Conservation (phyloP, 2,113 vertebrate species). For the Canis aureus region DNA sequence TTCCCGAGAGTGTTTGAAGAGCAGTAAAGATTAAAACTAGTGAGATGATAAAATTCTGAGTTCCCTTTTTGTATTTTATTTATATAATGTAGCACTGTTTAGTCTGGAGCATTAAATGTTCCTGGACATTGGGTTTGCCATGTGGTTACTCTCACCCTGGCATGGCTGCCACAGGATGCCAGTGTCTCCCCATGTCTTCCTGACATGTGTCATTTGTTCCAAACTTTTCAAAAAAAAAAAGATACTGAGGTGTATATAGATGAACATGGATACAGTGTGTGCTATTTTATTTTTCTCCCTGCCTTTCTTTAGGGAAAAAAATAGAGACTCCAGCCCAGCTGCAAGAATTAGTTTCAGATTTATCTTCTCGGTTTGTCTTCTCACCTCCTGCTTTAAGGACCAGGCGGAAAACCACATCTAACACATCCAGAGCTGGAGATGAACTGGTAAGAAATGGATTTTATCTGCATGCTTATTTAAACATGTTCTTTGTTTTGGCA, state of each 20-base stretch:
- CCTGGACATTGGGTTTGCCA: background rate
- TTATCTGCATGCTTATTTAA: background rate
- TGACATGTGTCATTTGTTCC: background rate
- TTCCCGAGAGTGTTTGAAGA: background rate
- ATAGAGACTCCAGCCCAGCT: conserved; percentile 79
- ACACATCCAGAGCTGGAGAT: conserved; percentile 69
- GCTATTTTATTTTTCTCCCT: conserved; percentile 5
- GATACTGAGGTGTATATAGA: background rate
- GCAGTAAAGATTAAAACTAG: background rate
- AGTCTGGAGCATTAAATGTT: background rate
- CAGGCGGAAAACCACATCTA: conserved; percentile 79
- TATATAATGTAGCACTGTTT: background rate
- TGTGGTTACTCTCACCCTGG: background rate
- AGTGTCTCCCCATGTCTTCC: background rate
- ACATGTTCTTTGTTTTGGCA: background rate
- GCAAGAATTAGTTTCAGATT: conserved; percentile 84
- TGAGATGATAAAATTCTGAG: background rate
- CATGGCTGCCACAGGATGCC: background rate
- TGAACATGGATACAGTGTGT: background rate
- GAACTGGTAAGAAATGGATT: conserved; percentile 83
- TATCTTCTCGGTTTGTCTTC: conserved; percentile 87
- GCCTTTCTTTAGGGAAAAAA: conserved; percentile 84
- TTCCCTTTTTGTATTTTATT: background rate
- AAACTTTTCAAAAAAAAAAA: background rate
- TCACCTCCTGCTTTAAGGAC: conserved; percentile 89